Evolutionary conservation across 2,113 vertebrate genomes (phyloP), one percentile per base, ranked within the genome.

Genomic region (Daubentonia madagascariensis): DNA sequence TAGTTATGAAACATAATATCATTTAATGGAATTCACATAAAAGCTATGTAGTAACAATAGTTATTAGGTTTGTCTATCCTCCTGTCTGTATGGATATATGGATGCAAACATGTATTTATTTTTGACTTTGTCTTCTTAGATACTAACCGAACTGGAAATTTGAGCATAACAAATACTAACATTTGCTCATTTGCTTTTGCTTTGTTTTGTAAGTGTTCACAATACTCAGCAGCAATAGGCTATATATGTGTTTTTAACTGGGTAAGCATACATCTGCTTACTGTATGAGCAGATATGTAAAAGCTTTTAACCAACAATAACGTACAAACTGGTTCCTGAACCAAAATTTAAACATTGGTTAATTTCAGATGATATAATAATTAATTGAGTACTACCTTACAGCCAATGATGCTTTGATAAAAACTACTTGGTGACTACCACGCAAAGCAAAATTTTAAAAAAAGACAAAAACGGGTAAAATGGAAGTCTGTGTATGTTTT

Each of bases 321-420:
- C 7, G 32, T 76, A 48, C 13, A 63, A 43, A 63, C 7, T 50
- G 16, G 22, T 75, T 63, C 52, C 13, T 72, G 40, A 94, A 17
- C 0, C 18, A 94, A 45, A 68, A 70, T 79, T 65, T 67, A 79
- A 88, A 52, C 54, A 72, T 14, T 35, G 3, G 2, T 83, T 43
- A 88, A 85, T 91, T 96, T 95, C 28, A 87, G 95, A 63, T 91
- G 8, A 72, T n/a, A 67, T 68, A 78, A 40, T 8, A 87, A 30
- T n/a, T 63, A 87, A 35, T n/a, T 63, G 35, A 92, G 5, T 54
- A 10, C 3, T 85, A 70, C 54, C 32, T 89, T 25, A 7, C 84
- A 87, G 28, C 1, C 43, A 59, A 16, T 57, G 52, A 59, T 40
- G 5, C 68, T 73, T 70, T 87, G 37, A 78, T 54, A 87, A 80